phyloP scores from a whole-genome alignment of 2,797 vertebrate species.

The Peromyscus nudipes region DNA sequence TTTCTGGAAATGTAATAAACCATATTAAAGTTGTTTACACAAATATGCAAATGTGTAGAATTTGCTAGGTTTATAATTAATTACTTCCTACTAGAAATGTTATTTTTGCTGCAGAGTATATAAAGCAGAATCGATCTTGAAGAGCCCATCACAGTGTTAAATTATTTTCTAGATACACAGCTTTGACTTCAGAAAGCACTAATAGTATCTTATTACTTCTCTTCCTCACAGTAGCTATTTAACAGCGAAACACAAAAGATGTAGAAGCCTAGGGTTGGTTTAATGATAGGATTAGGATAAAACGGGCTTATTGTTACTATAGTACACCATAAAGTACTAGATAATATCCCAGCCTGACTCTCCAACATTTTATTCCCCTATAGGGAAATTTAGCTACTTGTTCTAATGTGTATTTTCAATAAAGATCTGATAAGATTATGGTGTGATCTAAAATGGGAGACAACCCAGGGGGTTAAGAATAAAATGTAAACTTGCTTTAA shows the following conservation, averaged over 20 bases:
- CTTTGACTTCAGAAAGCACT: conserved; percentile 87
- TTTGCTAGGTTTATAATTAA: conserved; percentile 88
- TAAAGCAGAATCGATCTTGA: conserved; percentile 86
- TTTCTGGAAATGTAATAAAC: conserved; percentile 89
- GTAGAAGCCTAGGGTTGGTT: conserved; percentile 74
- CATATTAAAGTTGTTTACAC: conserved; percentile 89
- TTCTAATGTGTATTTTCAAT: conserved; percentile 80
- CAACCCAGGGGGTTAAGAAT: conserved; percentile 78
- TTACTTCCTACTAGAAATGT: conserved; percentile 89
- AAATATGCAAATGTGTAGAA: conserved; percentile 88
- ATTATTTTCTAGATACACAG: conserved; percentile 88
- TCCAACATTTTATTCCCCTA: conserved; percentile 75
- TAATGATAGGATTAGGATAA: conserved; percentile 68
- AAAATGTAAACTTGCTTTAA: conserved; percentile 68
- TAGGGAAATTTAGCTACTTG: conserved; percentile 77
- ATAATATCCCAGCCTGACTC: conserved; percentile 72
- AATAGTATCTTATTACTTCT: conserved; percentile 86
- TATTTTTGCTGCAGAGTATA: conserved; percentile 90
- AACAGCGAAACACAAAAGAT: conserved; percentile 79
- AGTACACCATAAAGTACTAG: conserved; percentile 75
- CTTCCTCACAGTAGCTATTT: conserved; percentile 79
- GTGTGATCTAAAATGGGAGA: conserved; percentile 79
- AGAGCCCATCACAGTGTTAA: conserved; percentile 86
- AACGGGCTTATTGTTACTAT: conserved; percentile 76
- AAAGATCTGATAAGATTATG: conserved; percentile 65